These are phyloP conservation scores for Hydrophis major DNA, from an alignment of 2,797 vertebrate genomes.

Conservation along the genomic window DNA sequence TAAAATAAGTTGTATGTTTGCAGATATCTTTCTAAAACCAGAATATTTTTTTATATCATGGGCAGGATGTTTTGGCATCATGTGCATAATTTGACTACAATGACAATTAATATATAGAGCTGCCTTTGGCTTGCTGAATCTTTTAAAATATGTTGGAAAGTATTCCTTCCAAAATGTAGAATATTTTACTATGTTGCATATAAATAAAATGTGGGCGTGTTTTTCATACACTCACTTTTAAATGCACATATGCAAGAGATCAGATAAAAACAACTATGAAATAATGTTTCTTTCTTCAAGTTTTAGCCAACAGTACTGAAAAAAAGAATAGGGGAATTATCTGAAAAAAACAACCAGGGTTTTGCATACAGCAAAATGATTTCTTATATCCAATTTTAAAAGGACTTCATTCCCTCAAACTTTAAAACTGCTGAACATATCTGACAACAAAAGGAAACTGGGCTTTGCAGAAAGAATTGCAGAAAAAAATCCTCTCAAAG, in stretches of 20 bases:
- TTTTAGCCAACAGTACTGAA: background rate
- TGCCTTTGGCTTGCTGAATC: background rate
- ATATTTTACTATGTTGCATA: background rate
- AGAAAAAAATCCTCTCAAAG: no score
- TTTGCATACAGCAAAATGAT: background rate
- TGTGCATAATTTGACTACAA: background rate
- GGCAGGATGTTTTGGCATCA: background rate
- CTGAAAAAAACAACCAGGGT: background rate
- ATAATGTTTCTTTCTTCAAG: background rate
- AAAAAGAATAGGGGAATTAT: background rate
- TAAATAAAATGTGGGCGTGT: background rate
- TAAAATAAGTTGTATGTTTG: background rate
- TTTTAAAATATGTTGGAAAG: background rate
- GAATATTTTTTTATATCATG: background rate
- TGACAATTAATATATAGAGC: background rate
- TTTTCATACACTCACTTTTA: background rate
- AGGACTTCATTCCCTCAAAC: background rate
- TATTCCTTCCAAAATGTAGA: background rate
- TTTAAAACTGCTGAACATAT: background rate
- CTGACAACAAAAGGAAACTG: background rate
- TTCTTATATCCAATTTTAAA: background rate
- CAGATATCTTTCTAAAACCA: background rate
- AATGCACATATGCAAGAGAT: background rate
- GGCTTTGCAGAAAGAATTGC: background rate
- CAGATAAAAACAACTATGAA: background rate